Conservation (phyloP, 1,140 invertebrate species). For the Euwallacea similis region DNA sequence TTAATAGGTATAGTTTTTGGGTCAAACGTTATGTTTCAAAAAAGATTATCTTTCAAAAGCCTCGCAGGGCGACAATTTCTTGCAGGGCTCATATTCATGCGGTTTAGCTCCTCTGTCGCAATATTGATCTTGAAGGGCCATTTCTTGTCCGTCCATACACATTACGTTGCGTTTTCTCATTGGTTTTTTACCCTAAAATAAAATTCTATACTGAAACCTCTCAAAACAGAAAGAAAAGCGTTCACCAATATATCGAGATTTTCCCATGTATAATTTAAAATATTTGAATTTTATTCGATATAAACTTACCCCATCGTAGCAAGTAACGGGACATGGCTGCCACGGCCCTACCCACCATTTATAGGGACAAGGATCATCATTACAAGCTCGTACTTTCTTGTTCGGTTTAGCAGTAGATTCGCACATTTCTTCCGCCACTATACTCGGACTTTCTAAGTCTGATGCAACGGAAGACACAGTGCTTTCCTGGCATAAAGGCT, state of each 20-base stretch:
- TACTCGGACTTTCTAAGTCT: conserved; percentile 51
- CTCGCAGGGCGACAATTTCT: conserved; percentile 61
- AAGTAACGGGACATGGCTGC: conserved; percentile 79
- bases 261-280: no score
- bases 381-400: conserved; percentile 64
- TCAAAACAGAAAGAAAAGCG: no score
- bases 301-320: conserved; percentile 55
- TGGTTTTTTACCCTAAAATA: conserved; percentile 54
- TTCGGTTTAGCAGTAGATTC: conserved; percentile 62
- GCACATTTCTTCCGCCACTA: conserved; percentile 69
- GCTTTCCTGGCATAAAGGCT: conserved; percentile 66
- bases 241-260: no score
- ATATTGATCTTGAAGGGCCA: conserved; percentile 70
- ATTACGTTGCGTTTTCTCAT: conserved; percentile 70
- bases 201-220: background rate
- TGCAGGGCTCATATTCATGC: conserved; percentile 65
- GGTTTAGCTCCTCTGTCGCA: conserved; percentile 64
- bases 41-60: conserved; percentile 13
- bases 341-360: conserved; percentile 82
- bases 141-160: conserved; percentile 69
- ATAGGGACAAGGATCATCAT: conserved; percentile 71
- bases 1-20: no score
- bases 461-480: conserved; percentile 56
- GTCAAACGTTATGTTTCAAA: no score
- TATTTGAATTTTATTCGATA: background rate